These are phyloP conservation scores for Himalopsyche tibetana DNA, from an alignment of 2,888 invertebrate genomes.

Conservation along the genomic window DNA sequence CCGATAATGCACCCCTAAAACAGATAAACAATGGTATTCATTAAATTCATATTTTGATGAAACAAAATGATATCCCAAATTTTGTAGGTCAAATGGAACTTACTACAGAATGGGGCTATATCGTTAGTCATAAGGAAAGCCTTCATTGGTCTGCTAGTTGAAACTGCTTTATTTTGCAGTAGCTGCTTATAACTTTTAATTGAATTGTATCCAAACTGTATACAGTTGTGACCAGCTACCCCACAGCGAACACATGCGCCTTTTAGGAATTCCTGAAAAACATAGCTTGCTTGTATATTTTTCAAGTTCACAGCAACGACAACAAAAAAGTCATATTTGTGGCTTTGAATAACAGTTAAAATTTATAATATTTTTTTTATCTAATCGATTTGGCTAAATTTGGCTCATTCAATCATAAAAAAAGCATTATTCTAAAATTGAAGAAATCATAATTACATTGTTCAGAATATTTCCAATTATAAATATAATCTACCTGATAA, in stretches of 20 bases:
- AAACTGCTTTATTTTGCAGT: slow-evolving; percentile 72
- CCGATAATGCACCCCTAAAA: slow-evolving; percentile 87
- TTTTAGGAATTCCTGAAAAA: slow-evolving; percentile 79
- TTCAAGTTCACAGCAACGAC: not conserved
- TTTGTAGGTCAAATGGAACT: slow-evolving; percentile 69
- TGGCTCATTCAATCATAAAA: too few species aligned
- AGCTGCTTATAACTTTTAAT: slow-evolving; percentile 76
- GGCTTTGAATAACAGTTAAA: too few species aligned
- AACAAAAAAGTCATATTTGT: too few species aligned
- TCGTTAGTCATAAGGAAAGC: slow-evolving; percentile 86
- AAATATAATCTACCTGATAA: slow-evolving; percentile 78
- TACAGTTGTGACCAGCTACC: slow-evolving; percentile 80
- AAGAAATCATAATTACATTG: too few species aligned
- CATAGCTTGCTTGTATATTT: not conserved
- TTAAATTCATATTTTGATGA: slow-evolving; percentile 37
- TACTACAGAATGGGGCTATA: slow-evolving; percentile 86
- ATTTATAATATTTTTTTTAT: too few species aligned
- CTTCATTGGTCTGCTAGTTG: slow-evolving; percentile 76
- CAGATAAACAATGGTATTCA: slow-evolving; percentile 48
- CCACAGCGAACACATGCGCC: slow-evolving; percentile 85
- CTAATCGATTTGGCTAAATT: too few species aligned
- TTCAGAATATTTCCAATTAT: not conserved
- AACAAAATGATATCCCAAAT: not conserved
- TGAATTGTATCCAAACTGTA: slow-evolving; percentile 83
- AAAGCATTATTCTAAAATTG: too few species aligned